Evolutionary conservation across 2,888 invertebrate genomes (phyloP).

Genomic region (Drepanosiphum platanoidis): DNA sequence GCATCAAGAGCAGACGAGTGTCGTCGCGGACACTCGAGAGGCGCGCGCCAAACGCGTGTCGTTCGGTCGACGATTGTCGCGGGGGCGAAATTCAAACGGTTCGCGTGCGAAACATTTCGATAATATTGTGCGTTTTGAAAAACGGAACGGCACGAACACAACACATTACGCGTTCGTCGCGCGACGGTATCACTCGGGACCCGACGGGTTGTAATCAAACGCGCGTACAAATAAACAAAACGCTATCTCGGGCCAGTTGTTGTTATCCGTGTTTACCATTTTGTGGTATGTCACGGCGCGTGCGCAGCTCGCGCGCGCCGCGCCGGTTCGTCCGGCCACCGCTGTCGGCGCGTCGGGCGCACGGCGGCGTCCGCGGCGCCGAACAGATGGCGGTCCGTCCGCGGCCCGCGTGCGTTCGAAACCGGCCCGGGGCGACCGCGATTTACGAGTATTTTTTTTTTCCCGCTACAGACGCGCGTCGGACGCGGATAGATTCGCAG

Average conservation of each 20-base stretch:
- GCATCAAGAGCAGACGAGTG: not conserved
- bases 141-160: not conserved
- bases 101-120: not conserved
- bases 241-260: conserved; percentile 40
- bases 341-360: not conserved
- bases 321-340: not conserved
- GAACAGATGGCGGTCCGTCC: conserved; percentile 6
- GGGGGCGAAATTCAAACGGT: too few species aligned
- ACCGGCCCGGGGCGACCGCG: not conserved
- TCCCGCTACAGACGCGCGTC: too few species aligned
- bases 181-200: conserved; percentile 34
- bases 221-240: conserved; percentile 60
- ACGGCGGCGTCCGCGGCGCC: too few species aligned
- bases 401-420: not conserved
- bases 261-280: conserved; percentile 60
- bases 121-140: not conserved
- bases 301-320: not conserved
- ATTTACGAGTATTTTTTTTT: too few species aligned
- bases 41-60: too few species aligned
- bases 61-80: not conserved
- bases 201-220: conserved; percentile 55
- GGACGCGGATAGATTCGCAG: too few species aligned
- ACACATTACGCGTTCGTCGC: not conserved
- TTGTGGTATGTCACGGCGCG: conserved; percentile 27
- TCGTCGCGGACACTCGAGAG: not conserved